Evolutionary conservation across 92 coral and sea anemone genomes (phyloP), one percentile per base, ranked within the genome.

Genomic region (Epizoanthus stellaris): DNA sequence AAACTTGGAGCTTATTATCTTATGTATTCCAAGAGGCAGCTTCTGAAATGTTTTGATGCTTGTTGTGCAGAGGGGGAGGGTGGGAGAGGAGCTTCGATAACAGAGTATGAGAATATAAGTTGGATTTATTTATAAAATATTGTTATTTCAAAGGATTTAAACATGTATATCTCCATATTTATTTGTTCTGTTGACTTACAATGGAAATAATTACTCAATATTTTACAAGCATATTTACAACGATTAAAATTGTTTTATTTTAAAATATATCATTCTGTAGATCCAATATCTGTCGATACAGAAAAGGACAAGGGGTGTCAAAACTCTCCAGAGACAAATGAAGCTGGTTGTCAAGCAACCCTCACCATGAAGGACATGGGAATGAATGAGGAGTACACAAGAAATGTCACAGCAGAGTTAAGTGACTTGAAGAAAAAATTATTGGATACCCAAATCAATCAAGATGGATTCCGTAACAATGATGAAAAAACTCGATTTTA

Each of bases 351-450:
- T 63, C 75, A 80, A 63, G 59, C 85, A 80, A 62, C 85, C 71
- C 85, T 80, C 85, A 62, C 85, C 71, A 80, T 59, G 69, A 80
- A 80, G 20, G 85, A 64, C 76, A 62, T 80, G 85, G 58, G 62
- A 45, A 60, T 60, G 59, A 80, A 80, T 43, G 75, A 80, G 40
- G 39, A 36, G 59, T 80, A 80, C 57, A 5, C 40, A 43, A 80
- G 85, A 45, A 60, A 80, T 60, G 85, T n/a, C 76, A 80, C 85
- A 19, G 40, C 85, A 36, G 85, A 80, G 75, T 38, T 80, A 64
- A 80, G 76, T 80, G 73, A 80, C 40, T 64, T 76, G 5, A 71
- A 71, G 76, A n/a, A 38, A 17, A 43, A 71, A 45, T 1, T 71
- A 20, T 9, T 45, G 60, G 76, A 71, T 1, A 45, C 17, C 5